Percentiles rank a stretch among this genome's conserved stretches.
Evolutionary conservation across 2,797 vertebrate species (phyloP).

Genomic region (Amblyopsis hoosieri): DNA sequence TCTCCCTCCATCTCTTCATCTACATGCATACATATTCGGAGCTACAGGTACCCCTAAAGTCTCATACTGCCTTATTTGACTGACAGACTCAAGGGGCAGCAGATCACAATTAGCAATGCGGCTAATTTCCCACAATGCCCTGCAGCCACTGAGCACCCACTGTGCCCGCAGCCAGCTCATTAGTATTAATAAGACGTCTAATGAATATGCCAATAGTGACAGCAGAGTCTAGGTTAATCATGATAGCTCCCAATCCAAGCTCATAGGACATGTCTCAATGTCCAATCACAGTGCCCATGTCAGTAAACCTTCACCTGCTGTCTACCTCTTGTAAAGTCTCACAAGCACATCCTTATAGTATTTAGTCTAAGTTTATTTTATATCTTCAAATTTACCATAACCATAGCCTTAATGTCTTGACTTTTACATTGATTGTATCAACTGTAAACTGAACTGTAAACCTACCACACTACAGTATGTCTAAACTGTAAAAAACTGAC

Average conservation of each 20-base stretch:
- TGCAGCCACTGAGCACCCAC: conserved; percentile 83
- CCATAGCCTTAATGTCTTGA: not conserved
- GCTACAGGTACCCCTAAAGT: conserved; percentile 78
- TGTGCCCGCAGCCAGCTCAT: conserved; percentile 75
- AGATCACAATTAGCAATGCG: conserved; percentile 84
- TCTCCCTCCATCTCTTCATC: not conserved
- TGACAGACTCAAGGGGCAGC: conserved; percentile 73
- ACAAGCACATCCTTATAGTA: conserved; percentile 19
- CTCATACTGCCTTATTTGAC: conserved; percentile 70
- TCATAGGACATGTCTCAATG: not conserved
- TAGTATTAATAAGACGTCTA: conserved; percentile 81
- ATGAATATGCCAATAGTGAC: conserved; percentile 76
- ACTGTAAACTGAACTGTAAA: not conserved
- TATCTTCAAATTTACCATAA: conserved; percentile 23
- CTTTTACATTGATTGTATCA: too few species aligned
- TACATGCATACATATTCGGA: conserved; percentile 67
- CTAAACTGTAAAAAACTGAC: too few species aligned
- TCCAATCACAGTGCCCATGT: conserved; percentile 35
- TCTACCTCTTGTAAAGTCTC: not conserved
- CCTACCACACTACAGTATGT: not conserved
- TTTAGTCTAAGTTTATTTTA: conserved; percentile 5
- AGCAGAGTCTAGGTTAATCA: conserved; percentile 76
- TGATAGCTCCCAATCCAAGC: conserved; percentile 56
- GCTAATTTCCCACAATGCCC: conserved; percentile 88
- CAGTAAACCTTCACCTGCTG: conserved; percentile 35